phyloP scores from a whole-genome alignment of 2,888 invertebrate genomes.

The Mythimna ferrago region DNA sequence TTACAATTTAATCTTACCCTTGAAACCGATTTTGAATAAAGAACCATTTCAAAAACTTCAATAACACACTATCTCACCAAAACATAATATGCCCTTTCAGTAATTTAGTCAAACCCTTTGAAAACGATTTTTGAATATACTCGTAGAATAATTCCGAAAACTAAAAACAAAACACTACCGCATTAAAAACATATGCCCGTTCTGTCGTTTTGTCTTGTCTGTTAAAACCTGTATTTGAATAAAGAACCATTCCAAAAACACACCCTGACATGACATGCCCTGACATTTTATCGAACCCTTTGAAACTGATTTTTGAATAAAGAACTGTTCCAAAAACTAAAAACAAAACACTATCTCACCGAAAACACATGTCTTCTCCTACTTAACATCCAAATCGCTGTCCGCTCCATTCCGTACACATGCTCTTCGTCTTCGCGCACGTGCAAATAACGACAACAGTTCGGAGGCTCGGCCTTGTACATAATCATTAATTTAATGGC shows the following conservation, averaged over 20 bases:
- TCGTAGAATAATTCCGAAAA: background rate
- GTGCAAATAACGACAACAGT: constrained; percentile 84
- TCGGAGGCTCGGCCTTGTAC: constrained; percentile 70
- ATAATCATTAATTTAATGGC: constrained; percentile 85
- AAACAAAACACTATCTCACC: constrained; percentile 29
- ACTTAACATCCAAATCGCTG: constrained; percentile 61
- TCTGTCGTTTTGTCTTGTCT: too few species aligned
- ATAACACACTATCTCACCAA: too few species aligned
- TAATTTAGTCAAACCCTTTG: background rate
- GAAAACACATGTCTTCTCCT: constrained; percentile 40
- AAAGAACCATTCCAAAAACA: constrained; percentile 4
- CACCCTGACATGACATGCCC: too few species aligned
- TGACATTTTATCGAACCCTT: background rate
- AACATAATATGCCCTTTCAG: too few species aligned
- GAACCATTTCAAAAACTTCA: too few species aligned
- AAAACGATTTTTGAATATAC: background rate
- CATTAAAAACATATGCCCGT: background rate
- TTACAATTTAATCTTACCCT: too few species aligned
- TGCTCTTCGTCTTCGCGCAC: constrained; percentile 70
- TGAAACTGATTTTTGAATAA: background rate
- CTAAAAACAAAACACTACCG: constrained; percentile 36
- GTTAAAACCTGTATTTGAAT: background rate
- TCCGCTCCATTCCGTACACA: constrained; percentile 70
- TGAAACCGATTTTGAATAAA: too few species aligned
- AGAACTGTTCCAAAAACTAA: background rate